Evolutionary conservation across 2,113 vertebrate species (phyloP).

Genomic region (Salvator merianae): DNA sequence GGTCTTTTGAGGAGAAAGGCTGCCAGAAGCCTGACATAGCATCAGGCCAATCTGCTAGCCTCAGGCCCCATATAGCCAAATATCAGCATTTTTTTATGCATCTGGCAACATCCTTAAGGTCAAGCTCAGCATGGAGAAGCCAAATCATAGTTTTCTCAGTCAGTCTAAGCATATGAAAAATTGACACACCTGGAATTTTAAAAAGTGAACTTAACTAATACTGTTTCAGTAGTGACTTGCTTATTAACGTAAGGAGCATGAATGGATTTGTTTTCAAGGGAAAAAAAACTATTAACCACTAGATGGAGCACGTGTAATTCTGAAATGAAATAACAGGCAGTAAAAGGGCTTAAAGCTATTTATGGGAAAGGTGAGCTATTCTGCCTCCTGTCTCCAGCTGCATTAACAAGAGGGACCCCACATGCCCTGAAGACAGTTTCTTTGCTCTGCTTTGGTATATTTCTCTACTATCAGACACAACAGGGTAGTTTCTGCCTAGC

Average conservation of each 20-base stretch:
- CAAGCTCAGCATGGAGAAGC: background rate
- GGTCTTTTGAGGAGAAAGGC: too few species aligned
- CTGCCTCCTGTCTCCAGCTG: conserved; percentile 37
- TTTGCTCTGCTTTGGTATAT: conserved; percentile 29
- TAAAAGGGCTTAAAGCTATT: conserved; percentile 20
- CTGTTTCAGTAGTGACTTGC: conserved; percentile 39
- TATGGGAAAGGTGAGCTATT: conserved; percentile 29
- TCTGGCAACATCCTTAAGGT: too few species aligned
- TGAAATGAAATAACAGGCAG: conserved; percentile 36
- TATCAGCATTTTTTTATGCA: too few species aligned
- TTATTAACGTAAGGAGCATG: conserved; percentile 35
- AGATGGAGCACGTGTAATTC: conserved; percentile 80
- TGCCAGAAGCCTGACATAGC: too few species aligned
- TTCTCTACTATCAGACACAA: conserved; percentile 25
- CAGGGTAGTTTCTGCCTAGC: background rate
- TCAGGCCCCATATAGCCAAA: too few species aligned
- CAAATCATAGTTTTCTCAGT: background rate
- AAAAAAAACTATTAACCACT: conserved; percentile 44
- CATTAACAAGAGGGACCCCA: background rate
- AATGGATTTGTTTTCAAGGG: background rate
- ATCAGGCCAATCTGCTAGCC: too few species aligned
- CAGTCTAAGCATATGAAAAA: conserved; percentile 44
- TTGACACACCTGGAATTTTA: conserved; percentile 26
- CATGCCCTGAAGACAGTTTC: conserved; percentile 39
- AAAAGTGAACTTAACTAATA: background rate